These are phyloP conservation scores for Endotricha flammealis DNA, from an alignment of 2,888 invertebrate genomes.

Conservation along the genomic window DNA sequence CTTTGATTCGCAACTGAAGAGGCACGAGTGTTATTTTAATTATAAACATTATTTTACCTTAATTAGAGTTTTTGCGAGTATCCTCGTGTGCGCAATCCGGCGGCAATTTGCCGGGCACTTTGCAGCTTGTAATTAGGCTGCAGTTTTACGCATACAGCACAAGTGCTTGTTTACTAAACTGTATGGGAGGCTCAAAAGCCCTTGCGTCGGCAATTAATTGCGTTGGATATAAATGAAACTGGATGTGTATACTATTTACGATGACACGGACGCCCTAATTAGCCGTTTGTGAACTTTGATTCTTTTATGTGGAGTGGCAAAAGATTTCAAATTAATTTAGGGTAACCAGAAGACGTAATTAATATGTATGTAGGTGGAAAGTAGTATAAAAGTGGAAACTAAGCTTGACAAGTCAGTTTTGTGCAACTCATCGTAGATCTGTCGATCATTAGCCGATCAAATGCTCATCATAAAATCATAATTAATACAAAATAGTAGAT, in stretches of 20 bases:
- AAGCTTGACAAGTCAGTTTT: too few species aligned
- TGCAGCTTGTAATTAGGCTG: constrained; percentile 56
- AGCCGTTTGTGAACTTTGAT: constrained; percentile 14
- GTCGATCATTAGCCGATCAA: too few species aligned
- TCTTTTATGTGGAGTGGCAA: constrained; percentile 3
- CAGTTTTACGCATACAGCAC: constrained; percentile 48
- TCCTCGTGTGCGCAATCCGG: constrained; percentile 47
- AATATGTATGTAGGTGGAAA: too few species aligned
- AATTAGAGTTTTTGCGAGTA: constrained; percentile 66
- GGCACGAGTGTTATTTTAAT: constrained; percentile 71
- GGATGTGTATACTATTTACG: constrained; percentile 19
- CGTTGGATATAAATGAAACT: constrained; percentile 40
- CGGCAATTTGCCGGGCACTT: constrained; percentile 53
- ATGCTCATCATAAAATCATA: too few species aligned
- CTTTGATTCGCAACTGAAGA: constrained; percentile 57
- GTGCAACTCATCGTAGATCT: too few species aligned
- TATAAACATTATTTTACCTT: constrained; percentile 76
- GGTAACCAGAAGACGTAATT: too few species aligned
- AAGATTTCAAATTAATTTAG: too few species aligned
- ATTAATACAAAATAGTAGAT: too few species aligned
- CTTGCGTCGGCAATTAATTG: constrained; percentile 45
- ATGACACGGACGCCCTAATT: constrained; percentile 21
- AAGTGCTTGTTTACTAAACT: constrained; percentile 53
- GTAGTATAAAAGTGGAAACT: too few species aligned
- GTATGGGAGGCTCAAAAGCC: constrained; percentile 46